A percentile compares a stretch with the other conserved stretches of the same genome.
phyloP scores from a whole-genome alignment of 2,113 vertebrate species.

The Scomber scombrus region DNA sequence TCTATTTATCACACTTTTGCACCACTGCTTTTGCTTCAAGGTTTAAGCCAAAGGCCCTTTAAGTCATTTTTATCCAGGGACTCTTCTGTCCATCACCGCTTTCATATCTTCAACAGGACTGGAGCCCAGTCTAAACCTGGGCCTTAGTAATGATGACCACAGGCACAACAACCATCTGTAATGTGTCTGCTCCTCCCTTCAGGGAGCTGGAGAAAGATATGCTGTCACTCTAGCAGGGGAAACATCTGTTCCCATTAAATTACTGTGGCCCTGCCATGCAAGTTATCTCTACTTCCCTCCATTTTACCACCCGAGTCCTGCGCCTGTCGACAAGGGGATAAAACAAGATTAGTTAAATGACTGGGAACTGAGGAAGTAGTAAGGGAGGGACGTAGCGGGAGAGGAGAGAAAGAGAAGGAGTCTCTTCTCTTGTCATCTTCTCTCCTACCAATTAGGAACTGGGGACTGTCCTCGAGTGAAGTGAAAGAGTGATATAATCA shows the following conservation, averaged over 20 bases:
- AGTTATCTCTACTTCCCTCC: slow-evolving; percentile 75
- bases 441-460: slow-evolving; percentile 75
- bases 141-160: slow-evolving; percentile 74
- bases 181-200: slow-evolving; percentile 67
- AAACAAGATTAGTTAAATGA: slow-evolving; percentile 83
- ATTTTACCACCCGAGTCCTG: slow-evolving; percentile 67
- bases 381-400: slow-evolving; percentile 17
- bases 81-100: slow-evolving; percentile 52
- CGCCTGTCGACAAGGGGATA: slow-evolving; percentile 75
- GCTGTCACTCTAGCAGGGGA: slow-evolving; percentile 78
- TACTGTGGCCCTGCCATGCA: slow-evolving; percentile 72
- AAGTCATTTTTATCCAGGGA: slow-evolving; percentile 39
- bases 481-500: slow-evolving; percentile 66
- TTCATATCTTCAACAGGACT: slow-evolving; percentile 46
- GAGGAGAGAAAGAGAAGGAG: slow-evolving; percentile 32
- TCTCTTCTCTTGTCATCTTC: slow-evolving; percentile 56
- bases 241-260: slow-evolving; percentile 84
- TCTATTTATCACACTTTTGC: slow-evolving; percentile 14
- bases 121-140: slow-evolving; percentile 55
- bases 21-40: slow-evolving; percentile 44
- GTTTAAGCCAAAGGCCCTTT: slow-evolving; percentile 45
- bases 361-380: slow-evolving; percentile 66
- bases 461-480: slow-evolving; percentile 70
- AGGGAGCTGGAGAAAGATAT: slow-evolving; percentile 78
- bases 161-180: slow-evolving; percentile 77